phyloP scores from a whole-genome alignment of 2,888 invertebrate species.

The Agapostemon virescens region DNA sequence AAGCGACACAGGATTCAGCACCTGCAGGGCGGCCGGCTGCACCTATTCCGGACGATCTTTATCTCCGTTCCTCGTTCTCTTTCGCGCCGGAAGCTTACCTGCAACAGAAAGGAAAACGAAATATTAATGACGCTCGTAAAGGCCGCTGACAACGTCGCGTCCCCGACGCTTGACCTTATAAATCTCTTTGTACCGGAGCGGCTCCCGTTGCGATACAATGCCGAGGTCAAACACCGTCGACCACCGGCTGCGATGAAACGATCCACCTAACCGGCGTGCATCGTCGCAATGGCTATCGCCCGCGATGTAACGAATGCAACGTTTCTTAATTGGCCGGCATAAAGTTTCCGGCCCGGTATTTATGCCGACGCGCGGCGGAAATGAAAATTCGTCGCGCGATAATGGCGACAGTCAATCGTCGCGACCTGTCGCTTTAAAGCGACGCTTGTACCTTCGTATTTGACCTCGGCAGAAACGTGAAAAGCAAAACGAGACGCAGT shows the following conservation, averaged over 20 bases:
- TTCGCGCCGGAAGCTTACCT: slow-evolving; percentile 58
- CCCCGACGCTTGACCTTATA: slow-evolving; percentile 59
- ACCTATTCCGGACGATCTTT: slow-evolving; percentile 24
- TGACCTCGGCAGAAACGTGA: background rate
- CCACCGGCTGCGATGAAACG: slow-evolving; percentile 37
- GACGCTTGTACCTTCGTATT: background rate
- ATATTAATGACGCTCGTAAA: slow-evolving; percentile 66
- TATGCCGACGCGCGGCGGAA: slow-evolving; percentile 22
- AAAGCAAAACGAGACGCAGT: background rate
- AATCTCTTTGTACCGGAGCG: slow-evolving; percentile 48
- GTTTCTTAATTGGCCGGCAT: slow-evolving; percentile 41
- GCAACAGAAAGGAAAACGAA: slow-evolving; percentile 61
- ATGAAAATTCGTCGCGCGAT: slow-evolving; percentile 17
- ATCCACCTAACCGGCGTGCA: slow-evolving; percentile 6
- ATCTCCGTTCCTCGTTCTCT: slow-evolving; percentile 24
- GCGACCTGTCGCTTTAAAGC: background rate
- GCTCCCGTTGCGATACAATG: slow-evolving; percentile 32
- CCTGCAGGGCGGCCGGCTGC: slow-evolving; percentile 21
- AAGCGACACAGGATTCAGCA: slow-evolving; percentile 34
- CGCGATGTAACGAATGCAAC: slow-evolving; percentile 32
- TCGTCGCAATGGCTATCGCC: slow-evolving; percentile 29
- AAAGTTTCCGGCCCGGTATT: slow-evolving; percentile 32
- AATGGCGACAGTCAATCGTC: slow-evolving; percentile 7
- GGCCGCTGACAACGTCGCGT: slow-evolving; percentile 54
- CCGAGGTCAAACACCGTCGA: slow-evolving; percentile 53